These are phyloP conservation scores for Solen grandis DNA, from an alignment of 1,140 invertebrate species.

Conservation along the genomic window DNA sequence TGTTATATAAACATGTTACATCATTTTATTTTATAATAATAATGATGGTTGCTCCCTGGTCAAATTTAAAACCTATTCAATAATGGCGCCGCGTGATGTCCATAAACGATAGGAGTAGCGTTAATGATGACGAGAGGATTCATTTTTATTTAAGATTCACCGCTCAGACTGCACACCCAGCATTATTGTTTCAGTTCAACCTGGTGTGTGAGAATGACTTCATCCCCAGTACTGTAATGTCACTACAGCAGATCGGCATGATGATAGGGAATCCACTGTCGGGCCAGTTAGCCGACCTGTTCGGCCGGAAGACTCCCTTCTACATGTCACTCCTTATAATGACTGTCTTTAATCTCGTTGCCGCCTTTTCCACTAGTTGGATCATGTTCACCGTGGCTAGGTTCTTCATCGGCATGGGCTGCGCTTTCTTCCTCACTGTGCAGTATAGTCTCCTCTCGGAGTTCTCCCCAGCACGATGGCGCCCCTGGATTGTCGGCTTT, in stretches of 20 bases:
- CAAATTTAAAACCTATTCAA: neutral
- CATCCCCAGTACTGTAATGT: slow-evolving; percentile 43
- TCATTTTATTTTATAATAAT: neutral
- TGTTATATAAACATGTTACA: neutral
- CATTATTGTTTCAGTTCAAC: slow-evolving; percentile 49
- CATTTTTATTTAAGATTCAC: neutral
- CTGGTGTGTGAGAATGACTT: slow-evolving; percentile 58
- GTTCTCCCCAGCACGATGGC: too few species aligned
- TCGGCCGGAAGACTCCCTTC: slow-evolving; percentile 53
- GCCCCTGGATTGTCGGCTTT: too few species aligned
- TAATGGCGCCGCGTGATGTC: neutral
- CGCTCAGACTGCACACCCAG: neutral
- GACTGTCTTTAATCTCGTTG: slow-evolving; percentile 12
- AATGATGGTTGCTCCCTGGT: neutral
- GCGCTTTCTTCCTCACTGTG: too few species aligned
- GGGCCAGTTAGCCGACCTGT: too few species aligned
- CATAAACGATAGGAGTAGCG: neutral
- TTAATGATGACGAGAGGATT: neutral
- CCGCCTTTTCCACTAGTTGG: slow-evolving; percentile 48
- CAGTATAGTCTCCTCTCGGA: too few species aligned
- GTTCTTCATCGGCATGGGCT: slow-evolving; percentile 59
- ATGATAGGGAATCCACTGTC: slow-evolving; percentile 49
- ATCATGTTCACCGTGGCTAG: slow-evolving; percentile 49
- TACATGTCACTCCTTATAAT: slow-evolving; percentile 25
- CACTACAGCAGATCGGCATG: slow-evolving; percentile 58